A percentile compares a stretch with the other conserved stretches of the same genome.
Evolutionary conservation across 2,113 vertebrate genomes (phyloP).

Genomic region (Pygoscelis antarcticus): DNA sequence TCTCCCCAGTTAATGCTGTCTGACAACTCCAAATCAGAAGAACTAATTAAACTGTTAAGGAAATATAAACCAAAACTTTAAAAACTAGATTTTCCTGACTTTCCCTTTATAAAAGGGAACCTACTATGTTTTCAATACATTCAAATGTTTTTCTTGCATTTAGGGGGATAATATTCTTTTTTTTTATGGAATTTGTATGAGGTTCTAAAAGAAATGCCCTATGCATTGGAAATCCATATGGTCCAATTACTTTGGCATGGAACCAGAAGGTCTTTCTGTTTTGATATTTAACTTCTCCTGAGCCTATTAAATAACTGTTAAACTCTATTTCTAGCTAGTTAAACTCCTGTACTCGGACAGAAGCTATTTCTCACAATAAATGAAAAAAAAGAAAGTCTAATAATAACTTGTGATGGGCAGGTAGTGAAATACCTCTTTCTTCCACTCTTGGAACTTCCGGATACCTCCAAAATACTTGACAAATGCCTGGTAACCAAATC

Average conservation of each 20-base stretch:
- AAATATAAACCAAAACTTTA: neutral
- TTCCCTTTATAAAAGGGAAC: conserved; percentile 8
- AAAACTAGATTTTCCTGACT: conserved; percentile 5
- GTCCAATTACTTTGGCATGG: neutral
- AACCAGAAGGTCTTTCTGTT: neutral
- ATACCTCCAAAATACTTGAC: neutral
- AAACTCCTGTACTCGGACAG: conserved; percentile 26
- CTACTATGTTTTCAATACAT: neutral
- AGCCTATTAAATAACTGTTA: conserved; percentile 26
- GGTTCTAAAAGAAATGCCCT: neutral
- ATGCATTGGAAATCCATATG: neutral
- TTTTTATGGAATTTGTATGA: neutral
- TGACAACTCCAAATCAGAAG: neutral
- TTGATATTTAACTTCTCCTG: conserved; percentile 28
- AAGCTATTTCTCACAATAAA: neutral
- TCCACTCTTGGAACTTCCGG: neutral
- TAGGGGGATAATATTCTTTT: neutral
- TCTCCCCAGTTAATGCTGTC: neutral
- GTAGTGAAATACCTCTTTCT: neutral
- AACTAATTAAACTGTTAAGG: neutral
- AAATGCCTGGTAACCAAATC: neutral
- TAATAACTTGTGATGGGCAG: neutral
- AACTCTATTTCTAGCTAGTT: conserved; percentile 24
- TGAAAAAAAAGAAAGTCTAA: neutral
- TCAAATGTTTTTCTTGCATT: conserved; percentile 5